Conservation (phyloP, 35 echinoderm and acorn worm genomes). For the Apostichopus japonicus region DNA sequence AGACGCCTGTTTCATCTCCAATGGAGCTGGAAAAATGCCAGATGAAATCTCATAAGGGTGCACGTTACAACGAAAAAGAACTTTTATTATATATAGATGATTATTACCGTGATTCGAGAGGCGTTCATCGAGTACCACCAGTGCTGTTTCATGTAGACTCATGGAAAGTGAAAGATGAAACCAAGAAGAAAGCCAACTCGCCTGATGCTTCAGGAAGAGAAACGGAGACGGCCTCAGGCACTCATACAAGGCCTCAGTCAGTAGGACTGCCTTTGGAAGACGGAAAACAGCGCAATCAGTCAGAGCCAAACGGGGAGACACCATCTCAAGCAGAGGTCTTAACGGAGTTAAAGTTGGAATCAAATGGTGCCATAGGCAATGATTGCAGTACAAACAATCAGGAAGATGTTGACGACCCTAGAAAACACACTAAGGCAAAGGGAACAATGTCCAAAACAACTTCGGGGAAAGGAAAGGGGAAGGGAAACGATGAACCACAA, state of each 20-base stretch:
- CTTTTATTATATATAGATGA: background rate
- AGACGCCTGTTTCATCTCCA: background rate
- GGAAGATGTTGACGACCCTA: background rate
- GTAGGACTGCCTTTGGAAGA: background rate
- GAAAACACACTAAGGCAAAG: background rate
- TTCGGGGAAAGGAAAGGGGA: background rate
- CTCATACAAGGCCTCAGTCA: too few relatives aligned
- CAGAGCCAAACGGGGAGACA: background rate
- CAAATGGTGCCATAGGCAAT: background rate
- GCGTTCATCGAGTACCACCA: background rate
- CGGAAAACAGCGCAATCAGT: background rate
- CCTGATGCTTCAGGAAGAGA: background rate
- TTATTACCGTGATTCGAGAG: background rate
- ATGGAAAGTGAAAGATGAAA: background rate
- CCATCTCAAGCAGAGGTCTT: background rate
- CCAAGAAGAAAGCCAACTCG: background rate
- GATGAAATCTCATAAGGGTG: too few relatives aligned
- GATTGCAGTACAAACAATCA: background rate
- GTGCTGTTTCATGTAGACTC: background rate
- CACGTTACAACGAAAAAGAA: too few relatives aligned
- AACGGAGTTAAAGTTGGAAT: background rate
- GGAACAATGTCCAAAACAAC: background rate
- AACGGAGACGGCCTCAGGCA: too few relatives aligned
- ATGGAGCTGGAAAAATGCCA: background rate
- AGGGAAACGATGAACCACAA: background rate